Conservation (phyloP, 2,888 invertebrate genomes). For the Clunio marinus region DNA sequence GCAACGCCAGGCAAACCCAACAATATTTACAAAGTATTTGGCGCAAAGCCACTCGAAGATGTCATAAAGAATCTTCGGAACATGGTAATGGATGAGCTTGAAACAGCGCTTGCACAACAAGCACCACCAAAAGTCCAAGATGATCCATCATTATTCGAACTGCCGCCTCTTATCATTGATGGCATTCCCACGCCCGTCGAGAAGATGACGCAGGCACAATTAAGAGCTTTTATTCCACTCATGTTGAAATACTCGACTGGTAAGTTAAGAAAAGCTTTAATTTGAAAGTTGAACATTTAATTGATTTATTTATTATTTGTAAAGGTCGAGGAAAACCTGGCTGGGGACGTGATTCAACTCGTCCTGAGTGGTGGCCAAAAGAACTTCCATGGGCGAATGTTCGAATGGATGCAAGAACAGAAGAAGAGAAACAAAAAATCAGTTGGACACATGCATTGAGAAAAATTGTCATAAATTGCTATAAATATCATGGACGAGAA, state of each 20-base stretch:
- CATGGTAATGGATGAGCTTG: constrained; percentile 92
- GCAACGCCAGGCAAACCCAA: constrained; percentile 95
- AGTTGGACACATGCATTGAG: constrained; percentile 96
- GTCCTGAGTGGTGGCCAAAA: constrained; percentile 97
- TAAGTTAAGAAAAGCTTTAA: constrained; percentile 43
- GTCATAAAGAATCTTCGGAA: constrained; percentile 86
- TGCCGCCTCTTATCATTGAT: constrained; percentile 94
- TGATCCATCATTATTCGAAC: constrained; percentile 88
- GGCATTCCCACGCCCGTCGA: constrained; percentile 97
- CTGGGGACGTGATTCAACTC: constrained; percentile 93
- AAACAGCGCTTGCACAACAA: constrained; percentile 88
- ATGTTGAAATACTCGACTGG: constrained; percentile 98
- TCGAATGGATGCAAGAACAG: constrained; percentile 91
- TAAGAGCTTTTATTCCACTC: constrained; percentile 92
- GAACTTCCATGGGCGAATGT: constrained; percentile 98
- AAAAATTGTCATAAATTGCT: constrained; percentile 96
- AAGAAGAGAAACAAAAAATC: constrained; percentile 97
- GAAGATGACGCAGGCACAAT: constrained; percentile 98
- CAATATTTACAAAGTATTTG: constrained; percentile 93
- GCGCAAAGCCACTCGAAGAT: constrained; percentile 94
- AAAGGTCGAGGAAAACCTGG: constrained; percentile 86
- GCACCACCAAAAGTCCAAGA: constrained; percentile 75
- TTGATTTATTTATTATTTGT: constrained; percentile 37
- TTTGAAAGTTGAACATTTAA: background rate
- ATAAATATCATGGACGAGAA: constrained; percentile 95